A percentile compares a stretch with the other conserved stretches of the same genome.
These are phyloP conservation scores for Bombus confusus DNA, from an alignment of 1,140 invertebrate genomes.

Conservation along the genomic window DNA sequence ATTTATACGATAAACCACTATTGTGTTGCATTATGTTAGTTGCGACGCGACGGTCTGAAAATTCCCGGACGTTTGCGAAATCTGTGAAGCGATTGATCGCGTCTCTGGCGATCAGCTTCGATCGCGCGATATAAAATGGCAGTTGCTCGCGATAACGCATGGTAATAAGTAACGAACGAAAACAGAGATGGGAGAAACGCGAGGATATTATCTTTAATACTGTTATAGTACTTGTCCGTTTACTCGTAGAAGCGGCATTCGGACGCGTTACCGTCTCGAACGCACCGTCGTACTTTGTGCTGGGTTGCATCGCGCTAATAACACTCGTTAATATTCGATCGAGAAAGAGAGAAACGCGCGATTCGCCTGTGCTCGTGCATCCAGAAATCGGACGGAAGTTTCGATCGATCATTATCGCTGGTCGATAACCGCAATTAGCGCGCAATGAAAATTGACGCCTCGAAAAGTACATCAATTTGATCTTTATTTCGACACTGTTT, in stretches of 20 bases:
- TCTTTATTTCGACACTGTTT: slow-evolving; percentile 8
- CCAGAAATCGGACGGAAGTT: slow-evolving; percentile 1
- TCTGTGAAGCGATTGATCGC: slow-evolving; percentile 17
- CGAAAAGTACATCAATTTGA: not conserved
- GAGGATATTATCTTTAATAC: slow-evolving; percentile 79
- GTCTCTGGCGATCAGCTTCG: slow-evolving; percentile 17
- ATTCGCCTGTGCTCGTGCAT: no score
- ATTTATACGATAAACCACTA: slow-evolving; percentile 73
- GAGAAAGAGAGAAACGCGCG: no score
- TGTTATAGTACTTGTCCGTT: slow-evolving; percentile 73
- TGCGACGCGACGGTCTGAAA: slow-evolving; percentile 10
- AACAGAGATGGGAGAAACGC: slow-evolving; percentile 61
- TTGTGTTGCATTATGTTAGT: slow-evolving; percentile 68
- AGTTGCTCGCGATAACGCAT: slow-evolving; percentile 73
- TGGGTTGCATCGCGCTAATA: no score
- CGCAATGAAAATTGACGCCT: not conserved
- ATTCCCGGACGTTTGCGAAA: not conserved
- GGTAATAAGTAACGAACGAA: slow-evolving; percentile 66
- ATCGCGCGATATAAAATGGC: slow-evolving; percentile 76
- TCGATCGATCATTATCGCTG: slow-evolving; percentile 22
- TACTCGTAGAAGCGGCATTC: not conserved
- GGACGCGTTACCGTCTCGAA: not conserved
- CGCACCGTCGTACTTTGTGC: not conserved
- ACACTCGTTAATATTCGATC: no score
- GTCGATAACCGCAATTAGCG: not conserved